These are phyloP conservation scores for Lagocephalus sceleratus DNA, from an alignment of 2,797 vertebrate genomes.

Conservation along the genomic window DNA sequence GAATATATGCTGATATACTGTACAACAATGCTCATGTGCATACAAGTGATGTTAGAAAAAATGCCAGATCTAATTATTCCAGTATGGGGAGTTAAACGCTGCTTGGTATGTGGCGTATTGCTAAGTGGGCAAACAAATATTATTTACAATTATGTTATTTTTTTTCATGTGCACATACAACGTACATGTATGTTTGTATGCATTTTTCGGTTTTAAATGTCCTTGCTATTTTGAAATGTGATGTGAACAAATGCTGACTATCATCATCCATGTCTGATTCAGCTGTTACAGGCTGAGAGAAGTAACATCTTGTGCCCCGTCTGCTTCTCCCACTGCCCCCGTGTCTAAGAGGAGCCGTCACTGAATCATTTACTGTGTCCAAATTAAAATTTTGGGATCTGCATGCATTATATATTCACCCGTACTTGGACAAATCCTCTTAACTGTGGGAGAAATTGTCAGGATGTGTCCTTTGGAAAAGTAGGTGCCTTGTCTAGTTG, in stretches of 20 bases:
- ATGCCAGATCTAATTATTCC: too few species aligned
- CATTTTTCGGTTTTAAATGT: neutral
- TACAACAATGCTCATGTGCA: too few species aligned
- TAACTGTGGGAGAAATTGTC: constrained; percentile 79
- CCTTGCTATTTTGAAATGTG: neutral
- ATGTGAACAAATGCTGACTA: neutral
- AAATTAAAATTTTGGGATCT: constrained; percentile 76
- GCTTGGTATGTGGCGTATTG: too few species aligned
- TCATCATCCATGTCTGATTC: constrained; percentile 10
- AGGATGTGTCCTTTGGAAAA: constrained; percentile 67
- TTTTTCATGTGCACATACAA: too few species aligned
- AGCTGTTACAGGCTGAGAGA: constrained; percentile 2
- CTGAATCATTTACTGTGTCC: constrained; percentile 82
- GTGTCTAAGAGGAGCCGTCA: constrained; percentile 65
- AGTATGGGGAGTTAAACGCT: too few species aligned
- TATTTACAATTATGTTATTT: too few species aligned
- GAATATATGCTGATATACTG: too few species aligned
- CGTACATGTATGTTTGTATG: neutral
- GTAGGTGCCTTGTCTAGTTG: constrained; percentile 69
- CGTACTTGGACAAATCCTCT: constrained; percentile 78
- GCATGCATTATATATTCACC: constrained; percentile 81
- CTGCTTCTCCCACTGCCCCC: constrained; percentile 12
- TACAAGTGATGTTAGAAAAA: too few species aligned
- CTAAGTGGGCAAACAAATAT: too few species aligned
- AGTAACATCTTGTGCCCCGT: constrained; percentile 33